phyloP scores from a whole-genome alignment of 1,140 invertebrate genomes.

The Drosophila trapezifrons region DNA sequence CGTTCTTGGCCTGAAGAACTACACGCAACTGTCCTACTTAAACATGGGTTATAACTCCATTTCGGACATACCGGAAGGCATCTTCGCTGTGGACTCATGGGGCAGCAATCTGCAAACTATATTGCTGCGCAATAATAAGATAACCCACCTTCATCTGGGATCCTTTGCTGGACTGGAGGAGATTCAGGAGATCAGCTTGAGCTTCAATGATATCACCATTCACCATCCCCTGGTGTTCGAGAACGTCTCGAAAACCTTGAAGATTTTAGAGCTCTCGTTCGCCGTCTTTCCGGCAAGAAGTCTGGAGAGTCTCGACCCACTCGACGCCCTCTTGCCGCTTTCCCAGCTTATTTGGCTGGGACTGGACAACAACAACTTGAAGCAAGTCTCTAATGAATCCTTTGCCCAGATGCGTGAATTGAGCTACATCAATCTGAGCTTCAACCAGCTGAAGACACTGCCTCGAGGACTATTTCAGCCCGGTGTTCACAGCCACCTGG shows the following conservation, averaged over 20 bases:
- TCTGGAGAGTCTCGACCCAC: slow-evolving; percentile 86
- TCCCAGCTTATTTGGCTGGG: slow-evolving; percentile 92
- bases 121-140: slow-evolving; percentile 92
- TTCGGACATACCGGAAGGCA: slow-evolving; percentile 88
- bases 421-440: slow-evolving; percentile 93
- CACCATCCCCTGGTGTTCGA: slow-evolving; percentile 91
- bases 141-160: slow-evolving; percentile 89
- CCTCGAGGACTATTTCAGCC: slow-evolving; percentile 88
- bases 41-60: slow-evolving; percentile 95
- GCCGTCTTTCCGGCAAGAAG: slow-evolving; percentile 90
- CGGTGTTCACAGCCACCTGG: slow-evolving; percentile 89
- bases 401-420: slow-evolving; percentile 87
- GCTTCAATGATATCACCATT: slow-evolving; percentile 93
- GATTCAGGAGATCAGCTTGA: slow-evolving; percentile 93
- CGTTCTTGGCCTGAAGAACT: slow-evolving; percentile 87
- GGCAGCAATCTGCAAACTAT: slow-evolving; percentile 92
- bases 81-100: slow-evolving; percentile 90
- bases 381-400: slow-evolving; percentile 88
- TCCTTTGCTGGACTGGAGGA: slow-evolving; percentile 89
- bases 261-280: slow-evolving; percentile 93
- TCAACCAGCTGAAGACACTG: slow-evolving; percentile 89
- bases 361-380: slow-evolving; percentile 94
- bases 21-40: slow-evolving; percentile 90
- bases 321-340: slow-evolving; percentile 89
- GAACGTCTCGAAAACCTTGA: slow-evolving; percentile 89